Conservation (phyloP, 2,113 vertebrate genomes). For the Scortum barcoo region DNA sequence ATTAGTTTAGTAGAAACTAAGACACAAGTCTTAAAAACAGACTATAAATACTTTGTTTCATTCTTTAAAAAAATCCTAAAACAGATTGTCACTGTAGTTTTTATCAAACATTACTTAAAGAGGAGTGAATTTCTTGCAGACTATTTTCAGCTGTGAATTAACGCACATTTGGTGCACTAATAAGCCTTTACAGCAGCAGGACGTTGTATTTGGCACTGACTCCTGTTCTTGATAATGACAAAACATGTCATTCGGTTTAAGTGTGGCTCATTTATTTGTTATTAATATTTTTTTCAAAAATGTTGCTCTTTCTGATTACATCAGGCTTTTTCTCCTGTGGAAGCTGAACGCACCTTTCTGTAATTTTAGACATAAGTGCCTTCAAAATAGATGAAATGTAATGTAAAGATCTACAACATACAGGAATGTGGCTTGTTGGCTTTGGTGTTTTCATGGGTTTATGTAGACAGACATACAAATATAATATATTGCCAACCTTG, state of each 20-base stretch:
- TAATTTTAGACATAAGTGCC: not conserved
- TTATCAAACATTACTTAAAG: not conserved
- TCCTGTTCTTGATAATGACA: not conserved
- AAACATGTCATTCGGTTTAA: not conserved
- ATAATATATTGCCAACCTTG: not conserved
- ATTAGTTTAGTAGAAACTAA: not conserved
- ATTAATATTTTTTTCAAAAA: not conserved
- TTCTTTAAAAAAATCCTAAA: not conserved
- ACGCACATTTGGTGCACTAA: not conserved
- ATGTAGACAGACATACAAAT: not conserved
- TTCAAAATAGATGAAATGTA: not conserved
- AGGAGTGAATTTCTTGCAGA: not conserved
- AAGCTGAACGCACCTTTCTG: not conserved
- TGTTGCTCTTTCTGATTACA: not conserved
- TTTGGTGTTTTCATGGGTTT: not conserved
- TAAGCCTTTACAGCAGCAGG: conserved; percentile 1
- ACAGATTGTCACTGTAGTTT: not conserved
- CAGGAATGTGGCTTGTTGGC: not conserved
- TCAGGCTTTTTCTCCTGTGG: not conserved
- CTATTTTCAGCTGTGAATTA: not conserved
- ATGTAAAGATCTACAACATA: not conserved
- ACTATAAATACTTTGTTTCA: too few species aligned
- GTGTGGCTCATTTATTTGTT: not conserved
- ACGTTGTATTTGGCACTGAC: not conserved
- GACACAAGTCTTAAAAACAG: too few species aligned